Evolutionary conservation across 2,888 invertebrate genomes (phyloP).

Genomic region (Frankliniella fusca): DNA sequence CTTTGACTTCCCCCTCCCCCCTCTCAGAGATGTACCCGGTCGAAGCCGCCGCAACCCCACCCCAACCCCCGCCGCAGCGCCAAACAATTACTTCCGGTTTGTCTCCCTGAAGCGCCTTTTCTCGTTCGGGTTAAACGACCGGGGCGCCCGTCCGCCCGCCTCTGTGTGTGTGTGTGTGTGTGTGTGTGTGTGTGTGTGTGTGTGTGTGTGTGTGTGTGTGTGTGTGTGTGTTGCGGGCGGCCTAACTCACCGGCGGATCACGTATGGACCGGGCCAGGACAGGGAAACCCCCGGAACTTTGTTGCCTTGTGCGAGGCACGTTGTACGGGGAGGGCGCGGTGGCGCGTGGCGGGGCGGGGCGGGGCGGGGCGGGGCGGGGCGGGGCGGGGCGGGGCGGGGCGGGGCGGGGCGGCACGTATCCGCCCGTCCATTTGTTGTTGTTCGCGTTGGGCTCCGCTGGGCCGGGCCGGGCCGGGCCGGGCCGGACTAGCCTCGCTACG

Average conservation of each 20-base stretch:
- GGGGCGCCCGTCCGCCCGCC: not conserved
- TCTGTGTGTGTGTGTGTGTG: not conserved
- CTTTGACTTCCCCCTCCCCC: no score
- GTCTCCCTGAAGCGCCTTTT: not conserved
- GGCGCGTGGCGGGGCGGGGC: no score
- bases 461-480: no score
- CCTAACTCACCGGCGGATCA: not conserved
- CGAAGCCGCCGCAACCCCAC: no score
- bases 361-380: constrained; percentile 18
- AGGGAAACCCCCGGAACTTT: not conserved
- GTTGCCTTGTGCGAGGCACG: not conserved
- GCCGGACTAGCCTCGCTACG: no score
- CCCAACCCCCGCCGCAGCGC: not conserved
- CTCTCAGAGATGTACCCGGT: no score
- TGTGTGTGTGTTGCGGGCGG: not conserved
- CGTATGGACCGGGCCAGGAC: not conserved
- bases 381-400: constrained; percentile 11
- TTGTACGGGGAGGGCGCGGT: not conserved
- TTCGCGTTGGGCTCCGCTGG: no score
- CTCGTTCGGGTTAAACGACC: no score
- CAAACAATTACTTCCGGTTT: not conserved
- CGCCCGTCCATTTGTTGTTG: not conserved
- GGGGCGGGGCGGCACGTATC: not conserved
- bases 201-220: not conserved
- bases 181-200: not conserved